Conservation (phyloP, 2,888 invertebrate species). For the Troides helena region DNA sequence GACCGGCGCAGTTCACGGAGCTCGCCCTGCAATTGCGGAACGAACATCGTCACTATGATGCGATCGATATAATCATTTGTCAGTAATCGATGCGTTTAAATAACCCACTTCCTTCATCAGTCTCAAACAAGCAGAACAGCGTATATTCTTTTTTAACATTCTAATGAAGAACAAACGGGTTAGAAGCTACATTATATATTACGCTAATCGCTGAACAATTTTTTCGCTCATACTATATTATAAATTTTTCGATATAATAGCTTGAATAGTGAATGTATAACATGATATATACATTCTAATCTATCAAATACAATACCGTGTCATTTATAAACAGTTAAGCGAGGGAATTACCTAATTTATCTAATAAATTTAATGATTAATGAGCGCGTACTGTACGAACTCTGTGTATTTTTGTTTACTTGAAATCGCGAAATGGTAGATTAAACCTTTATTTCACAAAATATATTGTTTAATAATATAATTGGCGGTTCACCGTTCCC, state of each 20-base stretch:
- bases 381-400: background rate
- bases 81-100: constrained; percentile 16
- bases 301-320: background rate
- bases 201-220: no score
- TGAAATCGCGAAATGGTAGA: background rate
- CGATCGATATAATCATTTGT: constrained; percentile 42
- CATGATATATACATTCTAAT: no score
- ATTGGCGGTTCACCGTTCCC: no score
- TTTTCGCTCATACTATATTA: no score
- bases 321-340: background rate
- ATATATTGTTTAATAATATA: no score
- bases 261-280: no score
- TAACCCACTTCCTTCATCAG: background rate
- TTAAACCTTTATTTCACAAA: background rate
- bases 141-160: background rate
- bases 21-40: constrained; percentile 60
- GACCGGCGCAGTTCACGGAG: constrained; percentile 61
- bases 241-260: no score
- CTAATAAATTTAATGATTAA: background rate
- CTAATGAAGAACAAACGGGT: no score
- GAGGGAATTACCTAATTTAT: background rate
- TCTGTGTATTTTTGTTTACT: background rate
- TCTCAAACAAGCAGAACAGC: background rate
- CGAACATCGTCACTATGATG: constrained; percentile 48
- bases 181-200: no score